These are phyloP conservation scores for Dicyrtoma fusca DNA, from an alignment of 2,888 invertebrate genomes.

Conservation along the genomic window DNA sequence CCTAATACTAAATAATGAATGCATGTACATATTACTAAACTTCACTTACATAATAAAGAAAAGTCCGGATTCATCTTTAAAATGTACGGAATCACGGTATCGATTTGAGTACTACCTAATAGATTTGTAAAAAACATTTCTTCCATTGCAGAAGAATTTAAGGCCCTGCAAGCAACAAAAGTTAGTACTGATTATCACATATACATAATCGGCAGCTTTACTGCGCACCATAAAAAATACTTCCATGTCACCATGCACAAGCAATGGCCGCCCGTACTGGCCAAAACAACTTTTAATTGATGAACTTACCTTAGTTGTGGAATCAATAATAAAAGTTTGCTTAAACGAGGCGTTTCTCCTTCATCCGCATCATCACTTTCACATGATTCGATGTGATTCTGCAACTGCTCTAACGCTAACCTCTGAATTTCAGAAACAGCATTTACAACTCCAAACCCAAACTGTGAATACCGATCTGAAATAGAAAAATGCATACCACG, in stretches of 20 bases:
- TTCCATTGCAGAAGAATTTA: constrained; percentile 65
- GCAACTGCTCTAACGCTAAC: constrained; percentile 44
- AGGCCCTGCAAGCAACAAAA: constrained; percentile 38
- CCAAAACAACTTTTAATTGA: no score
- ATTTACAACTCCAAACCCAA: constrained; percentile 44
- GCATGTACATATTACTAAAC: no score
- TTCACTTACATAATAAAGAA: constrained; percentile 46
- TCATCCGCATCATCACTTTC: constrained; percentile 40
- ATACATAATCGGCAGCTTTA: no score
- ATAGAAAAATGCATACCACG: constrained; percentile 26
- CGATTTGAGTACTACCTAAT: constrained; percentile 90
- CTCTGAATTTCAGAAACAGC: constrained; percentile 49
- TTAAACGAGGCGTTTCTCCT: constrained; percentile 38
- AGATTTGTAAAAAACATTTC: constrained; percentile 91
- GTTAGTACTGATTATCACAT: no score
- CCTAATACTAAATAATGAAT: no score
- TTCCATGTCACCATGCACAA: no score
- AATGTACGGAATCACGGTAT: constrained; percentile 83
- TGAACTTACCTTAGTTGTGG: constrained; percentile 51
- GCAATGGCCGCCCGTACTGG: no score
- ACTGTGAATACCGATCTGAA: constrained; percentile 47
- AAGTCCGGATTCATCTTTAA: constrained; percentile 67
- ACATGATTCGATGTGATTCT: constrained; percentile 47
- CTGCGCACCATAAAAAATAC: no score
- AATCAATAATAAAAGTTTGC: constrained; percentile 47